Base-by-base conservation (phyloP, 2,113 vertebrate genomes). In the Brachyhypopomus gauderio region DNA sequence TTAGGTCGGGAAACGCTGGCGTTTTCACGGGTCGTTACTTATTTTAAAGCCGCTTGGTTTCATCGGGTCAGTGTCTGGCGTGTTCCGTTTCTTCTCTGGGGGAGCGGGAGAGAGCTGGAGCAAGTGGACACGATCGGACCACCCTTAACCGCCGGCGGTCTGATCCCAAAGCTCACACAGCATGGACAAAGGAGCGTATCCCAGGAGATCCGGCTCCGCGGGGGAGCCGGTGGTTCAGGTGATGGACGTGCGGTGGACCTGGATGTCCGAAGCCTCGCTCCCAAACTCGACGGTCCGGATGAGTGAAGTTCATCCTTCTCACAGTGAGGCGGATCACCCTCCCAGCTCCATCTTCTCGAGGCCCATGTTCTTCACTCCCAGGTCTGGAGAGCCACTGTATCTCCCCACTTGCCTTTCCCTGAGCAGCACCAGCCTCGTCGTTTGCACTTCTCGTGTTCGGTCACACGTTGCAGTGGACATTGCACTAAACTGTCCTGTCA, bases 11-110 rank as follows among this genome's bases (percentile, higher is more conserved):
- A 82, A 77, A 83, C 77, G 82, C 23, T 30, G 63, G 73, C 22
- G 1, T 89, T 90, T 89, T 88, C 74, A 85, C 23, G n/a, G 86
- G 80, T 89, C 81, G 78, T 81, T 86, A 87, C 87, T 89, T 72
- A 72, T 70, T 80, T 85, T 86, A 78, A 86, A 88, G 52, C 30
- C 69, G 62, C 71, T 58, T 62, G 67, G 36, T 27, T 72, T 60
- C 19, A 55, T 60, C n/a, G 7, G 34, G 66, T 63, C 67, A 3
- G 6, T 23, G 25, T 69, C 63, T 79, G 17, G 70, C 30, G 66
- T 9, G 1, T 34, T 72, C 78, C 27, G 25, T 64, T 73, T 71
- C 71, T 73, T 71, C 20, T 80, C 70, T 30, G 38, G 20, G 7
- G 30, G 36, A 48, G 66, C 52, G 12, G 34, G 4, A 9, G 19